These are phyloP conservation scores for Phengaris arion DNA, from an alignment of 2,888 invertebrate species.

Conservation along the genomic window DNA sequence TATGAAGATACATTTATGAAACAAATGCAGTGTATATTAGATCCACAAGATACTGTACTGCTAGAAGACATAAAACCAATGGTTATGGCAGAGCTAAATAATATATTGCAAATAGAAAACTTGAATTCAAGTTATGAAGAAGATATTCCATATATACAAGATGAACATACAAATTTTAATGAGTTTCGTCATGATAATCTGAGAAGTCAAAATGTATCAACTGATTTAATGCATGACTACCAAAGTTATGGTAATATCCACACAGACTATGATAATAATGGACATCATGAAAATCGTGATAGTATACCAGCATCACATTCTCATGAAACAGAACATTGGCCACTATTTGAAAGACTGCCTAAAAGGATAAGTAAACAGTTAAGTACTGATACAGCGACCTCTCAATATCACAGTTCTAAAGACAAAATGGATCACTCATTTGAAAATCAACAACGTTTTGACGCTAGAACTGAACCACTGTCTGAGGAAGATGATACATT, in stretches of 20 bases:
- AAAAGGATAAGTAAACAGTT: conserved; percentile 44
- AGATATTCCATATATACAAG: conserved; percentile 35
- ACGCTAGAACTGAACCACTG: conserved; percentile 52
- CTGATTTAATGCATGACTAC: background rate
- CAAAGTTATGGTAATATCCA: background rate
- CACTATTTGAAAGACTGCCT: conserved; percentile 53
- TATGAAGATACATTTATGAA: conserved; percentile 88
- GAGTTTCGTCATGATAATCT: conserved; percentile 13
- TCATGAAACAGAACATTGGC: conserved; percentile 39
- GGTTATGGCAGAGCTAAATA: conserved; percentile 80
- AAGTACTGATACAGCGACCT: conserved; percentile 40
- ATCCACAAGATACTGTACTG: conserved; percentile 78
- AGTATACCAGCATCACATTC: conserved; percentile 36
- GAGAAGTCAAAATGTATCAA: background rate
- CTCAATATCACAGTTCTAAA: conserved; percentile 32
- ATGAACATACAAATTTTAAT: conserved; percentile 33
- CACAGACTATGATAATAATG: conserved; percentile 36
- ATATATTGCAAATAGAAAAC: conserved; percentile 73
- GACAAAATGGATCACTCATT: conserved; percentile 36
- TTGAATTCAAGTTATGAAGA: conserved; percentile 53
- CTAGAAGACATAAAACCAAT: conserved; percentile 80
- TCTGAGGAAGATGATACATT: conserved; percentile 68
- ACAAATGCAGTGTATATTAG: conserved; percentile 80
- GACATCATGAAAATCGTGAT: conserved; percentile 36
- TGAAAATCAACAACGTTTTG: conserved; percentile 55